A percentile compares a stretch with the other conserved stretches of the same genome.
Evolutionary conservation across 2,113 vertebrate species (phyloP).

Genomic region (Sorex fumeus): DNA sequence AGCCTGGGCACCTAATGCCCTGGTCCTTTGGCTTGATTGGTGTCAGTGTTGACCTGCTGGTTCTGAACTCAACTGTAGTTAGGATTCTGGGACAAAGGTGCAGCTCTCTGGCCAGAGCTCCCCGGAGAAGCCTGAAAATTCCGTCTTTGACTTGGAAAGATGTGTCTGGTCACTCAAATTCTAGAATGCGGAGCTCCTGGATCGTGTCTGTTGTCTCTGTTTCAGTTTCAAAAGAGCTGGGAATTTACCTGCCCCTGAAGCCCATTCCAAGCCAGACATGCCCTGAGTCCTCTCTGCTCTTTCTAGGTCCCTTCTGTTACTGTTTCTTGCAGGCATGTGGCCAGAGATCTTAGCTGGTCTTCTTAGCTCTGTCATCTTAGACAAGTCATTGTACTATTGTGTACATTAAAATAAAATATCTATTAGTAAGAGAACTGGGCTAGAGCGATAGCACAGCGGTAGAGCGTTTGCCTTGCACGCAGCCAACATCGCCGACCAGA

Average conservation of each 20-base stretch:
- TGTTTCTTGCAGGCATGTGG: background rate
- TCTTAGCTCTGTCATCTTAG: background rate
- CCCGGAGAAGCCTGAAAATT: background rate
- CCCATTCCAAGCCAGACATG: background rate
- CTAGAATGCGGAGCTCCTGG: background rate
- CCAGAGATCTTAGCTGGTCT: background rate
- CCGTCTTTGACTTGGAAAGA: background rate
- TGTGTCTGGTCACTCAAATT: background rate
- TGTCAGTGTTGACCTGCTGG: background rate
- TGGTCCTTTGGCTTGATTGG: background rate
- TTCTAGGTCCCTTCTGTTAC: background rate
- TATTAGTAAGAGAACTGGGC: too few species aligned
- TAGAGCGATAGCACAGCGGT: too few species aligned
- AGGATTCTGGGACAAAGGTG: background rate
- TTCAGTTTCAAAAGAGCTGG: background rate
- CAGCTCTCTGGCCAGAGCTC: background rate
- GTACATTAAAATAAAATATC: background rate
- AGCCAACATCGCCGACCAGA: too few species aligned
- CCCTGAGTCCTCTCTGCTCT: background rate
- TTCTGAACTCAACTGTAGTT: fast-evolving
- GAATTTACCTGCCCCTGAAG: background rate
- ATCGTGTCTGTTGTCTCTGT: background rate
- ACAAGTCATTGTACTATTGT: background rate
- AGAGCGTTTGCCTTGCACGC: too few species aligned
- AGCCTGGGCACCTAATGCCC: background rate